Base-by-base conservation (phyloP, 2,113 vertebrate species). In the Furnarius figulus region DNA sequence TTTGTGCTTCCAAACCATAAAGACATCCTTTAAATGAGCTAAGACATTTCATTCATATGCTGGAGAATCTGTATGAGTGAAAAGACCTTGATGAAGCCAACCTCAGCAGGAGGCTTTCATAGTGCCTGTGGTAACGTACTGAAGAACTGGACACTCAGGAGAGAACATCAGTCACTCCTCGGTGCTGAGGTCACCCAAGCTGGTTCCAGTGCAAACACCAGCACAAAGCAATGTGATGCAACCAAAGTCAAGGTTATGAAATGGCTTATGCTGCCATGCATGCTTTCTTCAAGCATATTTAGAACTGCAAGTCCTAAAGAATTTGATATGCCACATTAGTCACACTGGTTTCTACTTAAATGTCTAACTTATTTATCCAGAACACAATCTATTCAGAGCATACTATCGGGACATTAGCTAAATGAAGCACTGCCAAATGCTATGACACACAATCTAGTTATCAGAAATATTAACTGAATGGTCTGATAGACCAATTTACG, bases 301-400 rank as follows among this genome's bases (percentile, higher is more conserved):
- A 91, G 65, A 92, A 94, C 67, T 85, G 83, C 72, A 95, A 88
- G 58, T 87, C 93, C 46, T 93, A 67, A 96, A 88, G 83, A 96
- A 97, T 94, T 65, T 90, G 91, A 96, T 91, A 95, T 67, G 68
- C 67, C 84, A 85, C 80, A 90, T 95, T 90, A 98, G 96, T 95
- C 91, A 97, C 89, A 50, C 78, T 90, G 70, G 49, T 89, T 95
- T 97, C 82, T 78, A 87, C 68, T 93, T 73, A 93, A 91, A 89
- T 75, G 75, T 90, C 77, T 82, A 72, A 96, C 73, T 95, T 93
- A 92, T 58, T 95, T 91, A 96, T 90, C 72, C 92, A 91, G 75
- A 95, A 92, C 44, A 62, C 50, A 88, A 73, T 52, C 74, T 76
- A 92, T 90, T 92, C 84, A 66, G 73, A 93, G 75, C 50, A 65